Percentiles rank a stretch among this genome's conserved stretches.
Conservation (phyloP, 1,140 invertebrate genomes). For the Lordiphosa stackelbergi region DNA sequence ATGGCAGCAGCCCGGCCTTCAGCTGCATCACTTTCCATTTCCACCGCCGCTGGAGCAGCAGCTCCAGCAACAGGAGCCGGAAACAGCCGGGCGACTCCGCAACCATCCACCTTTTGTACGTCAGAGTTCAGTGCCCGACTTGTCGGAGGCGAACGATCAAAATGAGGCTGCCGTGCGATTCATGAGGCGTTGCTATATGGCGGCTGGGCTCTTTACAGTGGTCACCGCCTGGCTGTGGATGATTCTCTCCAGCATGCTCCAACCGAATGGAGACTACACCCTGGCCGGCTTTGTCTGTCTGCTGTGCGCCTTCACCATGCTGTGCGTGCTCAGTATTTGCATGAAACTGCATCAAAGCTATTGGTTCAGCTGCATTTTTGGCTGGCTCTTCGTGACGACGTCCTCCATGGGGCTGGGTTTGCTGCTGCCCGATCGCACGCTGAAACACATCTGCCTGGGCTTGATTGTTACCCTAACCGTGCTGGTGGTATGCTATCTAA, state of each 20-base stretch:
- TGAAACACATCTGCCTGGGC: neutral
- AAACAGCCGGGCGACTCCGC: neutral
- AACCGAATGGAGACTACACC: neutral
- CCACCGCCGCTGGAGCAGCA: neutral
- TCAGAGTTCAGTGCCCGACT: neutral
- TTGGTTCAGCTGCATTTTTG: slow-evolving; percentile 7
- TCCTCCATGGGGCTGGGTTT: slow-evolving; percentile 7
- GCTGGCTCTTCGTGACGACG: slow-evolving; percentile 13
- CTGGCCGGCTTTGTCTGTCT: slow-evolving; percentile 22
- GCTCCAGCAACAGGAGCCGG: neutral
- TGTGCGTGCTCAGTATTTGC: slow-evolving; percentile 11
- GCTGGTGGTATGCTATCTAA: slow-evolving; percentile 5
- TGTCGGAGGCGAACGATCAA: neutral
- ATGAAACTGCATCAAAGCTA: neutral
- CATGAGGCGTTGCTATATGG: slow-evolving; percentile 18
- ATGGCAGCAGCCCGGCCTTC: neutral
- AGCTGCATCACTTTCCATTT: slow-evolving; percentile 6
- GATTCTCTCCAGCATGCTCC: neutral
- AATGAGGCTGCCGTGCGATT: neutral
- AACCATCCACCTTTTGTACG: neutral
- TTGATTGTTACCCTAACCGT: neutral
- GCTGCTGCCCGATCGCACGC: neutral
- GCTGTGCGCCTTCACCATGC: neutral
- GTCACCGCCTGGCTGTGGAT: slow-evolving; percentile 8
- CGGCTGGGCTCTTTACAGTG: neutral